Evolutionary conservation across 2,113 vertebrate species (phyloP).

Genomic region (Phylloscopus whistleri): DNA sequence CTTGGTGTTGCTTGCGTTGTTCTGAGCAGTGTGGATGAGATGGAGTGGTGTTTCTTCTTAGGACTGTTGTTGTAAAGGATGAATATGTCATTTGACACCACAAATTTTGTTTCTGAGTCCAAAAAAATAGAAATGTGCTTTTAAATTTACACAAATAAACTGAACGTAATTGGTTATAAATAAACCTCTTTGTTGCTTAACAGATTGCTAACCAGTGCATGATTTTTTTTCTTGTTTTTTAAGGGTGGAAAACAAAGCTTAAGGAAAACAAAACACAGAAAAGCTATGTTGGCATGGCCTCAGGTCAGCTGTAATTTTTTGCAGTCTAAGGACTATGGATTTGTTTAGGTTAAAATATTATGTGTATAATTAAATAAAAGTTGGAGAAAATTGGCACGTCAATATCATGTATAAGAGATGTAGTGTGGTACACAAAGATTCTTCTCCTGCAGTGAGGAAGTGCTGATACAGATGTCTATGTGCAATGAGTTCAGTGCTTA

Average conservation of each 20-base stretch:
- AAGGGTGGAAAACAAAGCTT: neutral
- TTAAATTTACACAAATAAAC: neutral
- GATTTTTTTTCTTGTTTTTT: neutral
- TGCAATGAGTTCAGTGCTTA: neutral
- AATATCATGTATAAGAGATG: neutral
- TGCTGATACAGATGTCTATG: neutral
- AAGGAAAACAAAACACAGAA: neutral
- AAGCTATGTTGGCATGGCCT: neutral
- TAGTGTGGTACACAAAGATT: neutral
- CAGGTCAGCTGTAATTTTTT: neutral
- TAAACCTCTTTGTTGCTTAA: neutral
- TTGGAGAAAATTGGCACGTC: neutral
- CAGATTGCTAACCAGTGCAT: neutral
- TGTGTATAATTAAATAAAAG: neutral
- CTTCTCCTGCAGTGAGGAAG: neutral
- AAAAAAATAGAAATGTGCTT: neutral
- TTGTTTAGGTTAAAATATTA: neutral
- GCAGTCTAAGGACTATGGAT: neutral
- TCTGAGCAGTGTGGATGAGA: neutral
- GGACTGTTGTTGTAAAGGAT: accelerated
- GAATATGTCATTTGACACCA: neutral
- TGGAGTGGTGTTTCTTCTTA: neutral
- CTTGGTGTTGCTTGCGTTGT: neutral
- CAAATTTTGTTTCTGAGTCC: neutral
- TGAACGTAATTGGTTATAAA: neutral